Evolutionary conservation across 53 echinoderm and acorn worm genomes (phyloP).

Genomic region (Holothuria leucospilota): DNA sequence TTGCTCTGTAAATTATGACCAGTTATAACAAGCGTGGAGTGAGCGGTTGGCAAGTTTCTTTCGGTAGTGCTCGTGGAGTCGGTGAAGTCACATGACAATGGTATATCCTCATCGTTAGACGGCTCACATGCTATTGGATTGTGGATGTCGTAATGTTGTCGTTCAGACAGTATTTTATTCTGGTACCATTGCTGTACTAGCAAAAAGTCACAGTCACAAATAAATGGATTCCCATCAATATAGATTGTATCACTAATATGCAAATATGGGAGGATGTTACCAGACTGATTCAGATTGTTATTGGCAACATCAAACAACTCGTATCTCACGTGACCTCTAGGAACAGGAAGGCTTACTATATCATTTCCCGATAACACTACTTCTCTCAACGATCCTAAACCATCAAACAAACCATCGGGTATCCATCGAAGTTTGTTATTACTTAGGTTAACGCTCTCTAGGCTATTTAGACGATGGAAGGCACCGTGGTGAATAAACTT

Average conservation of each 20-base stretch:
- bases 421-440: background rate
- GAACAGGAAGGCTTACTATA: background rate
- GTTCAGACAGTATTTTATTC: background rate
- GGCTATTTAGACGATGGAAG: background rate
- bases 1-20: too few relatives aligned
- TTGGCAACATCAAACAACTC: background rate
- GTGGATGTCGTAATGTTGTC: too few relatives aligned
- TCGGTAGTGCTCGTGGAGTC: too few relatives aligned
- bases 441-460: background rate
- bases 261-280: background rate
- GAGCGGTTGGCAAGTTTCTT: too few relatives aligned
- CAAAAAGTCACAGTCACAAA: conserved; percentile 26
- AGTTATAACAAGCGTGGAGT: too few relatives aligned
- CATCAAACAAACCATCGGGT: conserved; percentile 14
- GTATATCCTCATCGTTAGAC: too few relatives aligned
- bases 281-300: background rate
- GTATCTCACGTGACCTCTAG: background rate
- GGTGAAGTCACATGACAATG: too few relatives aligned
- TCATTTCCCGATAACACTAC: background rate
- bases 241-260: background rate
- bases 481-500: background rate
- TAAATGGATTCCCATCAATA: background rate
- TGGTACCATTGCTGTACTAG: background rate
- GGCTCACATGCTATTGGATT: too few relatives aligned
- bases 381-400: background rate